phyloP scores from a whole-genome alignment of 2,888 invertebrate genomes.

The Sialis lutaria region DNA sequence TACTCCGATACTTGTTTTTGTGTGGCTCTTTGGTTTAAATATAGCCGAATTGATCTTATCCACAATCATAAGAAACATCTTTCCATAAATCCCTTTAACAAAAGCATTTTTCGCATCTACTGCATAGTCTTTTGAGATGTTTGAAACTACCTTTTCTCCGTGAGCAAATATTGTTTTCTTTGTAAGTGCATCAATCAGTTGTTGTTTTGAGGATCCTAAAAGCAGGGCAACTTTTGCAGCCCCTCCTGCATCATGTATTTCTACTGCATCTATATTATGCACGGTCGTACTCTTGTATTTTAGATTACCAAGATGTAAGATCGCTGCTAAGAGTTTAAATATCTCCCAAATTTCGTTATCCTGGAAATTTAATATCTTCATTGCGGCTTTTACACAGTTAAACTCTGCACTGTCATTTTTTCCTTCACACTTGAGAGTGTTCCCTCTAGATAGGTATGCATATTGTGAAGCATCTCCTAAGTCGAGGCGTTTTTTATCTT shows the following conservation, averaged over 20 bases:
- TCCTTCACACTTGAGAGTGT: constrained; percentile 58
- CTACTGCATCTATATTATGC: constrained; percentile 76
- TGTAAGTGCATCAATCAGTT: constrained; percentile 66
- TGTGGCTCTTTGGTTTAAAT: constrained; percentile 39
- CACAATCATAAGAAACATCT: constrained; percentile 78
- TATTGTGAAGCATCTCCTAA: constrained; percentile 57
- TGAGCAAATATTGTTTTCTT: constrained; percentile 72
- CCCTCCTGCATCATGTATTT: constrained; percentile 53
- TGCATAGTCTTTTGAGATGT: constrained; percentile 57
- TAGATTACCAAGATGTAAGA: constrained; percentile 84
- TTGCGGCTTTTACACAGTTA: constrained; percentile 71
- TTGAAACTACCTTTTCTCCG: constrained; percentile 63
- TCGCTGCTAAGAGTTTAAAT: constrained; percentile 65
- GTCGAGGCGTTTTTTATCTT: constrained; percentile 65
- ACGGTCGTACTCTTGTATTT: constrained; percentile 54
- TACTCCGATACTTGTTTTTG: constrained; percentile 67
- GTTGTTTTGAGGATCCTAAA: constrained; percentile 48
- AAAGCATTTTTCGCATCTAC: constrained; percentile 80
- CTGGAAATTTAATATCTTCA: constrained; percentile 77
- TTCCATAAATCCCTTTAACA: constrained; percentile 83
- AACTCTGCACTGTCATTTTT: constrained; percentile 75
- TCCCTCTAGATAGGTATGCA: constrained; percentile 67
- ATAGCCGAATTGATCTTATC: constrained; percentile 79
- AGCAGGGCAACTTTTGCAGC: constrained; percentile 54
- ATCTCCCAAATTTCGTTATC: constrained; percentile 74